These are phyloP conservation scores for Gymnoscopelus braueri DNA, from an alignment of 2,797 vertebrate genomes.

Conservation along the genomic window DNA sequence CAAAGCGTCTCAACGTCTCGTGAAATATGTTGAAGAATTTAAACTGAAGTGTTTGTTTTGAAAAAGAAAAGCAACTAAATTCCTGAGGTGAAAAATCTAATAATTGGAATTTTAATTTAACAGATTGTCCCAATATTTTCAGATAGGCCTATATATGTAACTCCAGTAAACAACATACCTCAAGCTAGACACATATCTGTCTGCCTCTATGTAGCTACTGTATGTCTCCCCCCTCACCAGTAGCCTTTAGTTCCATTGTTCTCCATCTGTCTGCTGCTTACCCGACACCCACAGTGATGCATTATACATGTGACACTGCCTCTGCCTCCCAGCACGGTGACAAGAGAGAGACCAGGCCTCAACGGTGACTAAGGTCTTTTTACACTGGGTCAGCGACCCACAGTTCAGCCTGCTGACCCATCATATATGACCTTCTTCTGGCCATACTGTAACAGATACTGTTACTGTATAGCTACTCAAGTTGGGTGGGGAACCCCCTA, in stretches of 20 bases:
- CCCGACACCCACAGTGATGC: constrained; percentile 37
- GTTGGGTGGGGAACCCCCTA: no score
- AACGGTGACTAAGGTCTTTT: constrained; percentile 48
- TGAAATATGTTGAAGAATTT: no score
- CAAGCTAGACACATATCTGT: neutral
- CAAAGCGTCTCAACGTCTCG: no score
- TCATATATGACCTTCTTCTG: neutral
- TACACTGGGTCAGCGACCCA: neutral
- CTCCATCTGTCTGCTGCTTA: constrained; percentile 28
- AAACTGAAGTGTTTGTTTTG: no score
- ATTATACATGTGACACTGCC: constrained; percentile 57
- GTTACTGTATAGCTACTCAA: no score
- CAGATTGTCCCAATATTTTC: no score
- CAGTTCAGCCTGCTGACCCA: neutral
- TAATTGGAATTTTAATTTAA: no score
- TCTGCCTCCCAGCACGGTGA: constrained; percentile 29
- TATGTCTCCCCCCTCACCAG: constrained; percentile 2
- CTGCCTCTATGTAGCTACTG: neutral
- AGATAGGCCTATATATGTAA: no score
- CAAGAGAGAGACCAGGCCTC: constrained; percentile 37
- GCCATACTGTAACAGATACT: neutral
- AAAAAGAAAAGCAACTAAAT: no score
- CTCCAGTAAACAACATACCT: neutral
- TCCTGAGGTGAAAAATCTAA: no score
- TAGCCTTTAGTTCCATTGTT: constrained; percentile 19